Percentiles rank a stretch among this genome's conserved stretches.
phyloP scores from a whole-genome alignment of 2,888 invertebrate genomes.

The Xiphydria camelus region DNA sequence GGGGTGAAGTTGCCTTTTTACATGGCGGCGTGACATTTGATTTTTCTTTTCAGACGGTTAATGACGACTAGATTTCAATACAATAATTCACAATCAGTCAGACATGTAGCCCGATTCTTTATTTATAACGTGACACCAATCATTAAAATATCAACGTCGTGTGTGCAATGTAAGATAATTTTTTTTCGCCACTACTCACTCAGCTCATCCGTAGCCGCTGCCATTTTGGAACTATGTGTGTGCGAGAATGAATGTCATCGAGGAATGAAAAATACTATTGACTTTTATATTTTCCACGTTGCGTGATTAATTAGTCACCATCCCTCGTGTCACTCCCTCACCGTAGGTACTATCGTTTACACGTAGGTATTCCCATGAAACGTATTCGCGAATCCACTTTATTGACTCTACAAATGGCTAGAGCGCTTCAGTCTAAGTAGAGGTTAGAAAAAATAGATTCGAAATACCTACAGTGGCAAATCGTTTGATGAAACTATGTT shows the following conservation, averaged over 20 bases:
- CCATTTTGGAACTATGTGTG: constrained; percentile 47
- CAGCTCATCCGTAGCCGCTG: constrained; percentile 52
- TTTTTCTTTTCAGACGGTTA: constrained; percentile 25
- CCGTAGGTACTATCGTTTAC: too few species aligned
- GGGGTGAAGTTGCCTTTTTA: constrained; percentile 30
- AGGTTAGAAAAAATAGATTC: too few species aligned
- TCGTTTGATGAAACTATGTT: too few species aligned
- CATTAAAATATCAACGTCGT: constrained; percentile 4
- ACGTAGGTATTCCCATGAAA: too few species aligned
- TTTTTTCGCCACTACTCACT: constrained; percentile 43
- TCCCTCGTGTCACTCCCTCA: too few species aligned
- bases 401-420: too few species aligned
- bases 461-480: too few species aligned
- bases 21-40: constrained; percentile 44
- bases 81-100: neutral
- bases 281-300: neutral
- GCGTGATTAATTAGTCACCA: too few species aligned
- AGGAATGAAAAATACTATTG: constrained; percentile 2
- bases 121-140: constrained; percentile 4
- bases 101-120: constrained; percentile 8
- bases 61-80: constrained; percentile 11
- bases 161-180: constrained; percentile 12
- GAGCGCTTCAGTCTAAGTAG: too few species aligned
- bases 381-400: too few species aligned
- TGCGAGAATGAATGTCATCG: constrained; percentile 27